These are phyloP conservation scores for Melanotaenia pygmaea DNA, from an alignment of 2,797 vertebrate genomes.

Conservation along the genomic window DNA sequence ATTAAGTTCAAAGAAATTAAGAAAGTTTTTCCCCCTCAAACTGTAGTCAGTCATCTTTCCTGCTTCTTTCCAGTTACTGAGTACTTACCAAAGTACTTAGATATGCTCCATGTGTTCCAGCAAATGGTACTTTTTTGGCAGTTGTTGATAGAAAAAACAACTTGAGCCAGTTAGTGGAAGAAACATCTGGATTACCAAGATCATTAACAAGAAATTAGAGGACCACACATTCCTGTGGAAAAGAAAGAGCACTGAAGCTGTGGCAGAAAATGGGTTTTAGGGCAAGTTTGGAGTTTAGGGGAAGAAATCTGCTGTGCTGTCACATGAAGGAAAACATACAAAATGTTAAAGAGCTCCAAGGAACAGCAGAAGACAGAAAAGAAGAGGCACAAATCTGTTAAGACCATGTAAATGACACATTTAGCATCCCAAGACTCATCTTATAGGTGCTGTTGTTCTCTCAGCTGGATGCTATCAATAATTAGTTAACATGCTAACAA, in stretches of 20 bases:
- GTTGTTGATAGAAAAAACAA: constrained; percentile 2
- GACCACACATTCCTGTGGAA: constrained; percentile 18
- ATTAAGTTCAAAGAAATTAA: background rate
- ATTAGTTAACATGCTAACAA: background rate
- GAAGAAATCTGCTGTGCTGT: background rate
- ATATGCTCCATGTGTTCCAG: constrained; percentile 8
- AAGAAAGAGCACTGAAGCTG: background rate
- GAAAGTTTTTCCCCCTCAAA: background rate
- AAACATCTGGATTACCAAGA: constrained; percentile 41
- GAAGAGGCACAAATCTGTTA: background rate
- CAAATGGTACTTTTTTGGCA: constrained; percentile 30
- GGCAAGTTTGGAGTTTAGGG: background rate
- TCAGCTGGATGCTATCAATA: no score
- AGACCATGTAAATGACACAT: background rate
- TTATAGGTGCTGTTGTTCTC: background rate
- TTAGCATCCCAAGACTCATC: background rate
- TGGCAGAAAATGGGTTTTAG: background rate
- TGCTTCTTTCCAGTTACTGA: no score
- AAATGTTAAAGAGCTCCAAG: background rate
- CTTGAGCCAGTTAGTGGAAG: constrained; percentile 13
- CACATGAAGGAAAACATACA: background rate
- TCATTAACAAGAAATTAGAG: constrained; percentile 23
- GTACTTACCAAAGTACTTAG: no score
- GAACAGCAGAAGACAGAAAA: background rate
- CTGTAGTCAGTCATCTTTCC: background rate